A percentile compares a stretch with the other conserved stretches of the same genome.
phyloP scores from a whole-genome alignment of 2,797 vertebrate genomes.

The Anas bahamensis region DNA sequence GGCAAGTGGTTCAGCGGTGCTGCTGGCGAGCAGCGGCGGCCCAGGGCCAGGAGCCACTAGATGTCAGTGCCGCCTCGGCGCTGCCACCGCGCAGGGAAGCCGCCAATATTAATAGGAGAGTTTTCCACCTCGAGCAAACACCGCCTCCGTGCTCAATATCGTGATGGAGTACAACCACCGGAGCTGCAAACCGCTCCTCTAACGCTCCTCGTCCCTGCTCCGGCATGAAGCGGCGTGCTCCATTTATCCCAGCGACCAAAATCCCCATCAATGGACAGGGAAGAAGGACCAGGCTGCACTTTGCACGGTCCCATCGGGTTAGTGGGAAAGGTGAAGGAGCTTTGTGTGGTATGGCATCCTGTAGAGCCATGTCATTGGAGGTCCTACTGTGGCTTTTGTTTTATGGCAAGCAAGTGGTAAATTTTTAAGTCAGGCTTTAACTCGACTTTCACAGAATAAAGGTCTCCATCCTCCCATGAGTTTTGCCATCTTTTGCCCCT shows the following conservation, averaged over 20 bases:
- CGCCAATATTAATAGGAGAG: not conserved
- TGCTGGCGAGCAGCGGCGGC: not conserved
- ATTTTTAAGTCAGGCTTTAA: not conserved
- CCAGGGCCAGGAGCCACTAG: slow-evolving; percentile 71
- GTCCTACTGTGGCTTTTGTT: not conserved
- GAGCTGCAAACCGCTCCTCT: not conserved
- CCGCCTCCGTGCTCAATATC: not conserved
- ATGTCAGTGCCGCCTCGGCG: slow-evolving; percentile 71
- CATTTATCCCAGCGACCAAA: not conserved
- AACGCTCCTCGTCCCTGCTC: fast-evolving
- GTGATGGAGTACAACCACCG: not conserved
- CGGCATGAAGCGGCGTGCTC: not conserved
- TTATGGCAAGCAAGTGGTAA: too few relatives aligned
- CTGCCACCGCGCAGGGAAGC: not conserved
- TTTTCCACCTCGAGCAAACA: not conserved
- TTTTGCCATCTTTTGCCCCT: not conserved
- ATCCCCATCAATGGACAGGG: too few relatives aligned
- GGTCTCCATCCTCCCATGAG: not conserved
- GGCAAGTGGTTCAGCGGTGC: not conserved
- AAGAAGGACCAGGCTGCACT: not conserved
- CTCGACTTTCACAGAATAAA: not conserved
- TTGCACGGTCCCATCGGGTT: fast-evolving
- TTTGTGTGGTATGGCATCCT: not conserved
- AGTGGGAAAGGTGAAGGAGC: not conserved
- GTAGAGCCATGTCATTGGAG: not conserved